Evolutionary conservation across 2,888 invertebrate genomes (phyloP).

Genomic region (Metalampra italica): DNA sequence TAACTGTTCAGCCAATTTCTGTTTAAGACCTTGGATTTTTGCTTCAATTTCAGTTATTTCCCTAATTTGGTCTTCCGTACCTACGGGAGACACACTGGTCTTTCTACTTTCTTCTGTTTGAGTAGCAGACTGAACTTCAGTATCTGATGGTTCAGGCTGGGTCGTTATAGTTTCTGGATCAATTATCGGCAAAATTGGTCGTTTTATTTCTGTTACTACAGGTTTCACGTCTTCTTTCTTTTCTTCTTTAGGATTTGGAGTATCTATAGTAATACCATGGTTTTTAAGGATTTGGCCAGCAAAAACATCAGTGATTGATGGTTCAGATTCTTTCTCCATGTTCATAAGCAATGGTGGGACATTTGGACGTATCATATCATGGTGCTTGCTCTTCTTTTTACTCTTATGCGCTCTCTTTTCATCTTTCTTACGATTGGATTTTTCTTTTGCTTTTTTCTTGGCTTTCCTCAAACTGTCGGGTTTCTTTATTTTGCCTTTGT

Average conservation of each 20-base stretch:
- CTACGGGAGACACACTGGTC: slow-evolving; percentile 15
- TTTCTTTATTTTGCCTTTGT: slow-evolving; percentile 43
- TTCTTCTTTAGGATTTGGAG: slow-evolving; percentile 39
- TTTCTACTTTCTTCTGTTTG: slow-evolving; percentile 37
- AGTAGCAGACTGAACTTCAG: slow-evolving; percentile 38
- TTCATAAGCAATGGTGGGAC: slow-evolving; percentile 70
- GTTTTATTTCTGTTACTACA: slow-evolving; percentile 39
- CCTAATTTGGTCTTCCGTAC: slow-evolving; percentile 48
- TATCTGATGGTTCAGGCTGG: slow-evolving; percentile 19
- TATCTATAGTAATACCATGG: slow-evolving; percentile 59
- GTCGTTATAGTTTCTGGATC: slow-evolving; percentile 60
- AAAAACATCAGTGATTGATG: slow-evolving; percentile 81
- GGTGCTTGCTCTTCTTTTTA: slow-evolving; percentile 62
- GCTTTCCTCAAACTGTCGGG: slow-evolving; percentile 50
- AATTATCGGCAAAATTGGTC: slow-evolving; percentile 62
- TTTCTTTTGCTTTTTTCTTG: slow-evolving; percentile 61
- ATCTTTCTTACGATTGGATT: slow-evolving; percentile 47
- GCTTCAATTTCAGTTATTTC: slow-evolving; percentile 78
- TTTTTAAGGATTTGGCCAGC: slow-evolving; percentile 80
- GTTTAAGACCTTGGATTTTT: slow-evolving; percentile 76
- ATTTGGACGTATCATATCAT: slow-evolving; percentile 64
- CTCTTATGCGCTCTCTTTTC: slow-evolving; percentile 66
- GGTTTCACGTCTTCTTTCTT: slow-evolving; percentile 44
- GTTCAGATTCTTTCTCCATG: slow-evolving; percentile 68
- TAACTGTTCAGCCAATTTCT: slow-evolving; percentile 64